A percentile compares a stretch with the other conserved stretches of the same genome.
Conservation (phyloP, 1,140 invertebrate genomes). For the Oscheius sp. region DNA sequence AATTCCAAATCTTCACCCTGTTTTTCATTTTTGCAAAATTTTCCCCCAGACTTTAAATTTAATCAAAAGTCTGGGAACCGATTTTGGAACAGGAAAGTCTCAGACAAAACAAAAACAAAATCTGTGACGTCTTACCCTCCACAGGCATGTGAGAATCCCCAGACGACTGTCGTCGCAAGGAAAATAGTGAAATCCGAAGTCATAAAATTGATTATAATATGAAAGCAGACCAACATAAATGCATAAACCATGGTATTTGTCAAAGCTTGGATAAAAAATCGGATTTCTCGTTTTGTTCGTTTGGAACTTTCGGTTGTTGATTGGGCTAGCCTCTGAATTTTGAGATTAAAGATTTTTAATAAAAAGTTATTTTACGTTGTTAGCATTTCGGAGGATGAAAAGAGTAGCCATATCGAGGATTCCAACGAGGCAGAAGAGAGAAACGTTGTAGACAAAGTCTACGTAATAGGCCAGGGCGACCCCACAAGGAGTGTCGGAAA, state of each 20-base stretch:
- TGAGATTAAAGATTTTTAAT: background rate
- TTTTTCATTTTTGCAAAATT: too few species aligned
- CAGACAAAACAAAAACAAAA: too few species aligned
- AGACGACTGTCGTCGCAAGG: background rate
- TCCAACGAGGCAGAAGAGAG: background rate
- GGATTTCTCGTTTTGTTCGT: background rate
- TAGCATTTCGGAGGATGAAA: background rate
- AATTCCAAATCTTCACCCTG: too few species aligned
- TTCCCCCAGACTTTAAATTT: too few species aligned
- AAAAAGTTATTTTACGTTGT: background rate
- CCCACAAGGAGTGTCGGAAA: background rate
- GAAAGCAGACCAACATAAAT: background rate
- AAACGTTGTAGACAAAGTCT: background rate
- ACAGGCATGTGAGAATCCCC: slow-evolving; percentile 1
- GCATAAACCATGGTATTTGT: background rate
- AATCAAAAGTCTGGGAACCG: too few species aligned
- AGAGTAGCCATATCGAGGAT: background rate
- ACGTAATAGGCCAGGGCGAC: background rate
- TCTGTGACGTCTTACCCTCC: background rate
- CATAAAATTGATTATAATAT: background rate
- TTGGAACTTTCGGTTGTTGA: background rate
- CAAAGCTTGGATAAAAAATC: background rate
- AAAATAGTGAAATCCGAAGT: background rate
- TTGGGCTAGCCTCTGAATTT: background rate
- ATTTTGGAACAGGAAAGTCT: too few species aligned